These are phyloP conservation scores for Drosophila athabasca DNA, from an alignment of 1,140 invertebrate genomes.

Conservation along the genomic window DNA sequence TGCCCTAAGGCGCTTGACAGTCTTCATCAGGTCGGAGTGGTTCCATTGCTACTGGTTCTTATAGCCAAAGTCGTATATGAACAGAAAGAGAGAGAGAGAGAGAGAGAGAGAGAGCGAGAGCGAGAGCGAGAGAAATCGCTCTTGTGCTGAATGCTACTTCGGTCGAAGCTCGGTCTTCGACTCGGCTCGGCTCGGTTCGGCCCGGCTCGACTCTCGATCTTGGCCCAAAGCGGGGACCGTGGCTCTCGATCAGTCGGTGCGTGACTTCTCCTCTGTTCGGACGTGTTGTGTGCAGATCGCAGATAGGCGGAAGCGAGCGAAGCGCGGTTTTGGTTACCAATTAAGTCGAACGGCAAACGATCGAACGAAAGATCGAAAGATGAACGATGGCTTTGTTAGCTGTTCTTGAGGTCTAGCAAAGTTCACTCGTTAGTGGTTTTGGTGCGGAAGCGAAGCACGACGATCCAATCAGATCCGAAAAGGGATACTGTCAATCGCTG, in stretches of 20 bases:
- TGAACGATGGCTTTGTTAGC: slow-evolving; percentile 67
- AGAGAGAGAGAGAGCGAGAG: background rate
- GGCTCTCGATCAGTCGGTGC: slow-evolving; percentile 60
- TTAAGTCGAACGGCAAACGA: slow-evolving; percentile 16
- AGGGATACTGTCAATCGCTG: slow-evolving; percentile 2
- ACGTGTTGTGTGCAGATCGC: slow-evolving; percentile 35
- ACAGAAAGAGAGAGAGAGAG: background rate
- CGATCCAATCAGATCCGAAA: too few species aligned
- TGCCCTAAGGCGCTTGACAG: slow-evolving; percentile 34
- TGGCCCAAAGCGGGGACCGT: slow-evolving; percentile 5
- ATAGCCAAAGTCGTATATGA: slow-evolving; percentile 8
- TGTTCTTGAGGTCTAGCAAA: slow-evolving; percentile 62
- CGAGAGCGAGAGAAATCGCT: background rate
- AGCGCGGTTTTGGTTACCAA: slow-evolving; percentile 27
- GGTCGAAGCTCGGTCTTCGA: slow-evolving; percentile 1
- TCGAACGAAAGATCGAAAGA: too few species aligned
- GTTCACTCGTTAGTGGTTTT: slow-evolving; percentile 45
- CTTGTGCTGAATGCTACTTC: slow-evolving; percentile 1
- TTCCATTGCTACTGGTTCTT: slow-evolving; percentile 16
- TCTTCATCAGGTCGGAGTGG: slow-evolving; percentile 23
- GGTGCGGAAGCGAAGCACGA: slow-evolving; percentile 13
- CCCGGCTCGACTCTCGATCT: slow-evolving; percentile 9
- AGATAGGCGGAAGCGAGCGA: background rate
- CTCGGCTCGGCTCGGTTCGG: background rate
- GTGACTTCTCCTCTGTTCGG: slow-evolving; percentile 49